Conservation (phyloP, 2,888 invertebrate species). For the Achlya flavicornis region DNA sequence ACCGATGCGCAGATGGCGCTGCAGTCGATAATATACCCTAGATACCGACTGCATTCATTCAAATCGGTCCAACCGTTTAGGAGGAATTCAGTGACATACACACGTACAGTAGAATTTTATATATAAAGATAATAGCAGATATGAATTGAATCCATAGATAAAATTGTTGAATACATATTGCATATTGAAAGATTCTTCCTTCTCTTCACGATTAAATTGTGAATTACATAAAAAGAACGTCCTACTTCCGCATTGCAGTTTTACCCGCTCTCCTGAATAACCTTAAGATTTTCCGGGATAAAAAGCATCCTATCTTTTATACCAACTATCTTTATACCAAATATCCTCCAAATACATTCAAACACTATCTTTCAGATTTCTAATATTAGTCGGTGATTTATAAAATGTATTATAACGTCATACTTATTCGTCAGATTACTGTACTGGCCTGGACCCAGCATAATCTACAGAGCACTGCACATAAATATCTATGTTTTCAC, state of each 20-base stretch:
- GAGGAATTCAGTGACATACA: no score
- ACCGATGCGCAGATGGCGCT: no score
- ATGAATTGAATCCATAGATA: background rate
- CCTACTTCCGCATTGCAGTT: no score
- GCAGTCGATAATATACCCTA: no score
- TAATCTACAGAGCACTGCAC: constrained; percentile 39
- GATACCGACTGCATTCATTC: no score
- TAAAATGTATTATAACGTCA: background rate
- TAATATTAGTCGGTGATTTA: no score
- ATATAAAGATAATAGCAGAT: background rate
- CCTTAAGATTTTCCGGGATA: background rate
- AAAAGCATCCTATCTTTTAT: no score
- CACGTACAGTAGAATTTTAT: no score
- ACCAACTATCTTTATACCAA: no score
- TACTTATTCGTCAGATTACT: constrained; percentile 19
- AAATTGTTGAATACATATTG: background rate
- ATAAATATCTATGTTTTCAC: constrained; percentile 69
- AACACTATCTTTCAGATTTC: no score
- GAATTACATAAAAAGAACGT: background rate
- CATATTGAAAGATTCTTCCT: background rate
- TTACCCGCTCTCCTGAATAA: background rate
- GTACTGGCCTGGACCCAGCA: constrained; percentile 23
- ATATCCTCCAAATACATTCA: no score
- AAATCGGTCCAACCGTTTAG: no score
- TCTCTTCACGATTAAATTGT: background rate